phyloP scores from a whole-genome alignment of 2,888 invertebrate genomes.

The Dolomedes plantarius region DNA sequence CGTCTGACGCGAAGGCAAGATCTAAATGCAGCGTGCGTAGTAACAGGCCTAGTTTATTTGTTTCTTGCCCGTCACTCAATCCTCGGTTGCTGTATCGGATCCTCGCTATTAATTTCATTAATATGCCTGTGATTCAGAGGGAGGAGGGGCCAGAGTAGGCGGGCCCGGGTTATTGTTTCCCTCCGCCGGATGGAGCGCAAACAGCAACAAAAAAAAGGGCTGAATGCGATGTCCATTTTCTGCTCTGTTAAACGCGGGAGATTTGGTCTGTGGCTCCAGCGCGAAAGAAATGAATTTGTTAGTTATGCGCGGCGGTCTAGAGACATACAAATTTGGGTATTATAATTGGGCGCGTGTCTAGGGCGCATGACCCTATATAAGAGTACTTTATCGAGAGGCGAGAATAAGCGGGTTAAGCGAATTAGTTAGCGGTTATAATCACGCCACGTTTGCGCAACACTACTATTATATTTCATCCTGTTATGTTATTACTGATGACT shows the following conservation, averaged over 20 bases:
- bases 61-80: background rate
- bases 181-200: background rate
- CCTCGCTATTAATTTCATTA: background rate
- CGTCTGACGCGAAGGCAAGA: no score
- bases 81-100: background rate
- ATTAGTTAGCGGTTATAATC: background rate
- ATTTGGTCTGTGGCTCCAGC: background rate
- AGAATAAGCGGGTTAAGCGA: no score
- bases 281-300: background rate
- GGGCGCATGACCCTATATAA: background rate
- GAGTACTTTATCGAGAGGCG: background rate
- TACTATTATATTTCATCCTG: no score
- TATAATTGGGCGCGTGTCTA: background rate
- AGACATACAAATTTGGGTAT: background rate
- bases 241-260: constrained; percentile 7
- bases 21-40: no score
- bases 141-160: background rate
- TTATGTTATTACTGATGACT: no score
- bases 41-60: no score
- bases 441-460: no score
- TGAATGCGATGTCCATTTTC: background rate
- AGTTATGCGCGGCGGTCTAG: background rate
- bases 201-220: background rate
- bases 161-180: background rate
- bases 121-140: background rate